Base-by-base conservation (phyloP, 1,140 invertebrate genomes). In the Drosophila tsacasi region DNA sequence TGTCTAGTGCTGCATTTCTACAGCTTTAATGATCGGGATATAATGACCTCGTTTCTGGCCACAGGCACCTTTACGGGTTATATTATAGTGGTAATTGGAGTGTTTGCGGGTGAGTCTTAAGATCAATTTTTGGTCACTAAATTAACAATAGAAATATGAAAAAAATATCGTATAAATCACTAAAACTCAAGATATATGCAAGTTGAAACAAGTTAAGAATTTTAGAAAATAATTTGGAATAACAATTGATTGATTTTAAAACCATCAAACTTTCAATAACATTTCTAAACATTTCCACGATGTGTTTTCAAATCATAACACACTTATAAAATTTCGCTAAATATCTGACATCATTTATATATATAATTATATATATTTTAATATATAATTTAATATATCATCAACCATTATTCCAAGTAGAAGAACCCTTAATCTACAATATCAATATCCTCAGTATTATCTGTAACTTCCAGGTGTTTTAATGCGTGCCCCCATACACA, bases 401-500 rank as follows among this genome's bases (percentile, higher is more conserved):
- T n/a, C n/a, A n/a, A n/a, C n/a, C n/a, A n/a, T n/a, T n/a, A n/a
- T n/a, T n/a, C n/a, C n/a, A n/a, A n/a, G n/a, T n/a, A n/a, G n/a
- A n/a, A n/a, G n/a, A n/a, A n/a, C n/a, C n/a, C n/a, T n/a, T n/a
- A n/a, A n/a, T n/a, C n/a, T n/a, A n/a, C n/a, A n/a, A n/a, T n/a
- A n/a, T n/a, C n/a, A n/a, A n/a, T n/a, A n/a, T n/a, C n/a, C n/a
- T n/a, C n/a, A n/a, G n/a, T n/a, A n/a, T 57, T 63, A 30, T 50
- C 7, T 4, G 0, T 42, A 0, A n/a, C 19, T 52, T 19, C 84
- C 93, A 90, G 95, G 95, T 44, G 95, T 95, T 67, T 40, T 95
- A 19, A 94, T 95, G 93, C 94, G 95, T 73, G 94, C 95, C 4
- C 95, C 95, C 3, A 94, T 95, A n/a, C 95, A 94, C 91, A 94